A percentile compares a stretch with the other conserved stretches of the same genome.
These are phyloP conservation scores for Hoplias malabaricus DNA, from an alignment of 2,113 vertebrate species.

Conservation along the genomic window DNA sequence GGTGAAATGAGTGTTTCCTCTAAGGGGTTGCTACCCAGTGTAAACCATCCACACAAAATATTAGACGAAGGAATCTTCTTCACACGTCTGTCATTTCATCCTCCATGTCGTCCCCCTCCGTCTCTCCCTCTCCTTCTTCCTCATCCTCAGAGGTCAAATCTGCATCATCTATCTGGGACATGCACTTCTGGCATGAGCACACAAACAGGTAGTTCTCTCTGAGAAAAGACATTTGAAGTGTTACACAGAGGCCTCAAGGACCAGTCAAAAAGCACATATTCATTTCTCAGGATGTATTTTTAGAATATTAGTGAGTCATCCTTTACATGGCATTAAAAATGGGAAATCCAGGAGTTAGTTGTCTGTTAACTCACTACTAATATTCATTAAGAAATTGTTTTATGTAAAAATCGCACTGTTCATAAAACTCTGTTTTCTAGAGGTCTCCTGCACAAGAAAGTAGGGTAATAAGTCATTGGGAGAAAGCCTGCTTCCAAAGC, in stretches of 20 bases:
- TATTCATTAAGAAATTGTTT: too few relatives aligned
- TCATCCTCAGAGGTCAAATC: conserved; percentile 94
- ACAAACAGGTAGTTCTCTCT: conserved; percentile 98
- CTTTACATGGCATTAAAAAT: too few relatives aligned
- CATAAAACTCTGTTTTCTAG: not conserved
- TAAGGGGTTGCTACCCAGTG: conserved; percentile 5
- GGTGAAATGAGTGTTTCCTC: not conserved
- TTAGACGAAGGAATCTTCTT: conserved; percentile 45
- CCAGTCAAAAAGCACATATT: too few relatives aligned
- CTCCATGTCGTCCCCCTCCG: conserved; percentile 89
- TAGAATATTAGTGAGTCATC: too few relatives aligned
- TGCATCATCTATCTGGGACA: conserved; percentile 84
- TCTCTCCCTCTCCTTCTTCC: conserved; percentile 80
- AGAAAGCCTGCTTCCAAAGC: not conserved
- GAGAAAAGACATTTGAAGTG: conserved; percentile 12
- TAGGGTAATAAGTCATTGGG: conserved; percentile 19
- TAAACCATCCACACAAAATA: conserved; percentile 19
- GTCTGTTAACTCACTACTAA: too few relatives aligned
- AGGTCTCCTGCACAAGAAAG: not conserved
- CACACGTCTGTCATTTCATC: conserved; percentile 98
- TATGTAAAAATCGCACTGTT: too few relatives aligned
- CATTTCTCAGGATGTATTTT: too few relatives aligned
- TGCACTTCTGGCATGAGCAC: conserved; percentile 93
- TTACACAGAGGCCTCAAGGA: too few relatives aligned
- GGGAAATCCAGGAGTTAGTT: too few relatives aligned